Conservation (phyloP, 2,113 vertebrate genomes). For the Hoplias malabaricus region DNA sequence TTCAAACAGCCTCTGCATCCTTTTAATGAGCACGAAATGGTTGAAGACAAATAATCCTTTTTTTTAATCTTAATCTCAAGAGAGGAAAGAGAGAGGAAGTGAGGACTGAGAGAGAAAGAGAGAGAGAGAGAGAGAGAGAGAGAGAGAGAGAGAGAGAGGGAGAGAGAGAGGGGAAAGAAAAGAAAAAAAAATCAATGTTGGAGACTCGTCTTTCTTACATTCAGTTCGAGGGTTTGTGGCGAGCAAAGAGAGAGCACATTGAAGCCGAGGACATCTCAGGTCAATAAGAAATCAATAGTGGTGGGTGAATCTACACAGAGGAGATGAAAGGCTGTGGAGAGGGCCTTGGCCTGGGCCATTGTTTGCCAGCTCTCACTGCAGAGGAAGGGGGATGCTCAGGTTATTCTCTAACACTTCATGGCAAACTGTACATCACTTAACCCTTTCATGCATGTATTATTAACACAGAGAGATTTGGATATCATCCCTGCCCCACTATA, state of each 20-base stretch:
- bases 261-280: conserved; percentile 86
- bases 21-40: conserved; percentile 20
- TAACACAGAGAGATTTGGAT: conserved; percentile 15
- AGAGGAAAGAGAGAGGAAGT: conserved; percentile 79
- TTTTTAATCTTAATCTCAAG: conserved; percentile 48
- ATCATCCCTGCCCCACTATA: background rate
- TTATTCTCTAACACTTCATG: conserved; percentile 60
- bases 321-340: conserved; percentile 87
- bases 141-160: conserved; percentile 6
- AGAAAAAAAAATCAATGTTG: conserved; percentile 81
- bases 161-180: conserved; percentile 75
- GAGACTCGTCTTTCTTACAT: conserved; percentile 83
- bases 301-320: conserved; percentile 87
- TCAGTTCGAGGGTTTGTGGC: conserved; percentile 76
- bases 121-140: conserved; percentile 67
- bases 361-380: conserved; percentile 76
- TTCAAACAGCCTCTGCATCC: conserved; percentile 48
- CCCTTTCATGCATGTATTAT: conserved; percentile 25
- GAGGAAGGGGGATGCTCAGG: conserved; percentile 71
- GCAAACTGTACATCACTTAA: conserved; percentile 52
- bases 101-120: conserved; percentile 69
- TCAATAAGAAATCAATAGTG: conserved; percentile 97
- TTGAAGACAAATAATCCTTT: conserved; percentile 23
- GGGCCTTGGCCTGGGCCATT: conserved; percentile 79
- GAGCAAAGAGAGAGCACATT: conserved; percentile 79